Evolutionary conservation across 2,888 invertebrate species (phyloP).

Genomic region (Zaprionus bogoriensis): DNA sequence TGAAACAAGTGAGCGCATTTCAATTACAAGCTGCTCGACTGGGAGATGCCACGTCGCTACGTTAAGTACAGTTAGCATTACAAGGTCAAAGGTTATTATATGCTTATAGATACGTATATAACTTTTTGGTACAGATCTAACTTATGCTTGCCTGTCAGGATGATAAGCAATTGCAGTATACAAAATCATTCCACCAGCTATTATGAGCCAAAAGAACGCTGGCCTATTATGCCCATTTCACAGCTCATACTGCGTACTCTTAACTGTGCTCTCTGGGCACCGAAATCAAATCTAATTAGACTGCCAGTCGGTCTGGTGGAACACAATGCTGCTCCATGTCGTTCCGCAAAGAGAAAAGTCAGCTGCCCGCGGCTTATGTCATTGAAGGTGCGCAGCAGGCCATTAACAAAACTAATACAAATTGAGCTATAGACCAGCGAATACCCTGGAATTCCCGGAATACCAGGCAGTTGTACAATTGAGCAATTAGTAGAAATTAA

Average conservation of each 20-base stretch:
- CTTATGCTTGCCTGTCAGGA: too few species aligned
- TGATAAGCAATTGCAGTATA: too few species aligned
- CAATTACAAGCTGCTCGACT: not conserved
- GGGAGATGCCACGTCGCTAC: not conserved
- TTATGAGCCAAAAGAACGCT: too few species aligned
- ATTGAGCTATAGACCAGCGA: not conserved
- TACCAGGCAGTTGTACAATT: too few species aligned
- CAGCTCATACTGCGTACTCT: not conserved
- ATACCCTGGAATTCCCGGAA: not conserved
- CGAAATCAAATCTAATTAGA: conserved; percentile 47
- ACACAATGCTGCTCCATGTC: conserved; percentile 25
- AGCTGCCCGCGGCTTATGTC: conserved; percentile 27
- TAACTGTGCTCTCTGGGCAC: conserved; percentile 19
- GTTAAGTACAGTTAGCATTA: too few species aligned
- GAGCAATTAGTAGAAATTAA: too few species aligned
- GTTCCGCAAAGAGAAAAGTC: conserved; percentile 16
- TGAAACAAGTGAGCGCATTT: not conserved
- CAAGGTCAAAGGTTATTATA: too few species aligned
- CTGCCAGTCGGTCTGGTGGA: conserved; percentile 8
- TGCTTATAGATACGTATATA: too few species aligned
- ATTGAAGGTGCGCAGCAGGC: conserved; percentile 16
- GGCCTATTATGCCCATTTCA: too few species aligned
- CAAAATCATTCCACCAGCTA: too few species aligned
- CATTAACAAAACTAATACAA: not conserved
- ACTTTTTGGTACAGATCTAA: too few species aligned